Percentiles rank a stretch among this genome's conserved stretches.
phyloP scores from a whole-genome alignment of 2,888 invertebrate genomes.

The Tetragnatha montana region DNA sequence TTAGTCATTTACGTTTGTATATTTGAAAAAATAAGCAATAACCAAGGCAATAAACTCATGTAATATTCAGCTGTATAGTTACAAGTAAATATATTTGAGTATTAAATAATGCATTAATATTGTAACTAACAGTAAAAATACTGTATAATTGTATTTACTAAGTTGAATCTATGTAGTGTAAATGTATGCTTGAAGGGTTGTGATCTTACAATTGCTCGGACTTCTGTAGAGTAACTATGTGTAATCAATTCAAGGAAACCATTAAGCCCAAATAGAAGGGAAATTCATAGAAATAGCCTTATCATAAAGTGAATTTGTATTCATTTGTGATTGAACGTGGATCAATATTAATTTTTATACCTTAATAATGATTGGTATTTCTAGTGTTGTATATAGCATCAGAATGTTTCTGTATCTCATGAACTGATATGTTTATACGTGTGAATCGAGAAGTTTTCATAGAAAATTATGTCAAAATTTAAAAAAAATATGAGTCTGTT shows the following conservation, averaged over 20 bases:
- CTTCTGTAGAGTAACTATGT: not conserved
- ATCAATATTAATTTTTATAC: not conserved
- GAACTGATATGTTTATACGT: not conserved
- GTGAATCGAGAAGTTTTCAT: not conserved
- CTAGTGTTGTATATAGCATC: not conserved
- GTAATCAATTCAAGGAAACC: not conserved
- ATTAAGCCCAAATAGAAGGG: not conserved
- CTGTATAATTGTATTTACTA: not conserved
- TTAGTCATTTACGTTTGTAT: no score
- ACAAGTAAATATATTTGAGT: no score
- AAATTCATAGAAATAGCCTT: not conserved
- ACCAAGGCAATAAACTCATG: no score
- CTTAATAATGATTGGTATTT: not conserved
- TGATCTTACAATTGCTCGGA: not conserved
- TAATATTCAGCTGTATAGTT: no score
- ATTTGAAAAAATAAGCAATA: no score
- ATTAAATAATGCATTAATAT: no score
- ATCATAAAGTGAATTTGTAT: not conserved
- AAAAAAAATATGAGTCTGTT: not conserved
- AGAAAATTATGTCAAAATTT: not conserved
- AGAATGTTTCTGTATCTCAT: not conserved
- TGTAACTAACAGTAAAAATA: not conserved
- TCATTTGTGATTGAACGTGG: not conserved
- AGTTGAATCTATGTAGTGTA: not conserved
- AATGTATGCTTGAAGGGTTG: not conserved